phyloP scores from a whole-genome alignment of 2,888 invertebrate genomes.

The Sericinus montela region DNA sequence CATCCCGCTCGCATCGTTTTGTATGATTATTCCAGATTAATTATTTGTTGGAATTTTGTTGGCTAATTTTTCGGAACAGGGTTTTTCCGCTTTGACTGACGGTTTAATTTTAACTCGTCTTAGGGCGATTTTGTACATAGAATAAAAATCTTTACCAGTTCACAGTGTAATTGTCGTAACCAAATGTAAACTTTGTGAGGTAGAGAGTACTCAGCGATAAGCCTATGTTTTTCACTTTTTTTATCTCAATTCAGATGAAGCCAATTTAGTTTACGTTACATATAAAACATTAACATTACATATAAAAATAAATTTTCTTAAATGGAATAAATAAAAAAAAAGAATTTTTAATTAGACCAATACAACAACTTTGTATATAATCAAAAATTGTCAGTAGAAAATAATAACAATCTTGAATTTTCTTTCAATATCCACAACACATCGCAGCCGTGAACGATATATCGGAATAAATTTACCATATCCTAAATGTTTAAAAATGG shows the following conservation, averaged over 20 bases:
- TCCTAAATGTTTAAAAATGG: constrained; percentile 50
- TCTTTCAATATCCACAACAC: constrained; percentile 15
- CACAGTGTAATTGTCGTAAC: constrained; percentile 5
- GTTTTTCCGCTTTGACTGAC: constrained; percentile 77
- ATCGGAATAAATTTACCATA: constrained; percentile 45
- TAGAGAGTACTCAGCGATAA: too few relatives aligned
- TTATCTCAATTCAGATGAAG: too few relatives aligned
- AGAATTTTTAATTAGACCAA: too few relatives aligned
- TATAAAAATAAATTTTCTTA: too few relatives aligned
- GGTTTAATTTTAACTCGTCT: constrained; percentile 70
- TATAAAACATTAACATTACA: too few relatives aligned
- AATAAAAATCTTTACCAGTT: background rate
- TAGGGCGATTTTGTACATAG: constrained; percentile 37
- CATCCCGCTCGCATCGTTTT: constrained; percentile 76
- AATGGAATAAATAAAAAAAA: too few relatives aligned
- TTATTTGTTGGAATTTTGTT: constrained; percentile 77
- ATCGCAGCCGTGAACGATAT: constrained; percentile 36
- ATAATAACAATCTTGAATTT: too few relatives aligned
- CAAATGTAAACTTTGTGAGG: too few relatives aligned
- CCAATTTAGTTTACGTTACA: too few relatives aligned
- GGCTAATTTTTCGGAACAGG: constrained; percentile 77
- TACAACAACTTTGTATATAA: too few relatives aligned
- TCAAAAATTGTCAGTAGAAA: too few relatives aligned
- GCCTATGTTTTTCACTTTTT: too few relatives aligned
- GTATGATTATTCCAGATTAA: constrained; percentile 80